Base-by-base conservation (phyloP, 2,113 vertebrate genomes). In the Neofelis nebulosa region DNA sequence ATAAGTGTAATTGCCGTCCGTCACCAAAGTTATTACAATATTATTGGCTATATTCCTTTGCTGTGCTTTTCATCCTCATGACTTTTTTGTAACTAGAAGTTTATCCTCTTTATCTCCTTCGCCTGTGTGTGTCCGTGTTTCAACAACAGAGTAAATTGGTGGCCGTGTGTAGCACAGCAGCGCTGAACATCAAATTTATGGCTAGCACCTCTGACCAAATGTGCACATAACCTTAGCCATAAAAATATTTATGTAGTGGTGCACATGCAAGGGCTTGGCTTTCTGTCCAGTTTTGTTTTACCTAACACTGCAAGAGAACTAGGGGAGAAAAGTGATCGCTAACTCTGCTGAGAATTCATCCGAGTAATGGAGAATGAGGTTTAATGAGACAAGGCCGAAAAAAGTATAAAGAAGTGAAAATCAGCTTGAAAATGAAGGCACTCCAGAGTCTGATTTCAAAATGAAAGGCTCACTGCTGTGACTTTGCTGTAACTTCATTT, bases 271-370 rank as follows among this genome's bases (percentile, higher is more conserved):
- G 66, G 38, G 7, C n/a, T 95, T 81, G 52, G 36, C 19, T 78
- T 61, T 89, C 73, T 82, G 36, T 80, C 55, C 81, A 27, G 23
- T 71, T 94, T 91, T 91, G 87, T 57, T 73, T 95, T 36, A 96
- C 14, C 25, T 93, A 79, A 71, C 65, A 87, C 65, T 76, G 68
- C 76, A 57, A 87, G 69, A 80, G 61, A 81, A 55, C 61, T 41
- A 48, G 25, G 65, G 69, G 27, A 63, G 25, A 52, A 95, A 82
- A 52, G 19, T 18, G 23, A 78, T 63, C 5, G 71, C 65, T 95
- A 50, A 97, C 33, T 95, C 36, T 85, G 84, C 14, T 52, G 89
- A 95, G 52, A 94, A 92, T 61, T 92, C 61, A 66, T 73, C 90
- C 21, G 38, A 90, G 29, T 31, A 69, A 82, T 90, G 68, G 38